A percentile compares a stretch with the other conserved stretches of the same genome.
Evolutionary conservation across 2,113 vertebrate genomes (phyloP).

Genomic region (Lamprologus ornatipinnis): DNA sequence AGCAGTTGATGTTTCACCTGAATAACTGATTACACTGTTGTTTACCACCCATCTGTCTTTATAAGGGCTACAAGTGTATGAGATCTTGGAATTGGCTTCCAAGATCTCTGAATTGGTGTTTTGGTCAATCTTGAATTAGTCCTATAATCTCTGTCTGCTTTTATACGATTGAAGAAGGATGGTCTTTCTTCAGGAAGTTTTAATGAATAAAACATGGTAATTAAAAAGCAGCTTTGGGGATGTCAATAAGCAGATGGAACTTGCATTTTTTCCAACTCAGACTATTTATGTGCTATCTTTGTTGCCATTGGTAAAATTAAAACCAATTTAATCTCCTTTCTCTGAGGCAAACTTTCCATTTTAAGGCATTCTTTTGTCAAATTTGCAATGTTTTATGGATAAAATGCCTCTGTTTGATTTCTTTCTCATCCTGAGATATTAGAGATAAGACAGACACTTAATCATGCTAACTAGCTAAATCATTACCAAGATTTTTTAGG

Average conservation of each 20-base stretch:
- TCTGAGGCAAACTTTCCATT: not conserved
- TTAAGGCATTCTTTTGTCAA: not conserved
- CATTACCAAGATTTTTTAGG: not conserved
- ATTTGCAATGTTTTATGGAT: not conserved
- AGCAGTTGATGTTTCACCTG: not conserved
- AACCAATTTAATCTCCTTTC: not conserved
- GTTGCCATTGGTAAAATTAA: not conserved
- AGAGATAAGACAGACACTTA: not conserved
- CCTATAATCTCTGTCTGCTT: not conserved
- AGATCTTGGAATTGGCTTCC: not conserved
- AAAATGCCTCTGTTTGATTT: not conserved
- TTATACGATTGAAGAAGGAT: not conserved
- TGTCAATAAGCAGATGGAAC: slow-evolving; percentile 1
- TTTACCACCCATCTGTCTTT: not conserved
- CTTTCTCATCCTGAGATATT: not conserved
- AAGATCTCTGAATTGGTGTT: not conserved
- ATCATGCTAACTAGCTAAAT: not conserved
- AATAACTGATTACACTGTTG: not conserved
- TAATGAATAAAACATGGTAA: not conserved
- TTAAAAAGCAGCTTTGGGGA: not conserved
- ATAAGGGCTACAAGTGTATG: slow-evolving; percentile 36
- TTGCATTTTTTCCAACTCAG: not conserved
- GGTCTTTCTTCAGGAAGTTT: not conserved
- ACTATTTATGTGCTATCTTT: not conserved
- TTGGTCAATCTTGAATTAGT: not conserved